Evolutionary conservation across 2,113 vertebrate species (phyloP).

Genomic region (Cyphotilapia sp.): DNA sequence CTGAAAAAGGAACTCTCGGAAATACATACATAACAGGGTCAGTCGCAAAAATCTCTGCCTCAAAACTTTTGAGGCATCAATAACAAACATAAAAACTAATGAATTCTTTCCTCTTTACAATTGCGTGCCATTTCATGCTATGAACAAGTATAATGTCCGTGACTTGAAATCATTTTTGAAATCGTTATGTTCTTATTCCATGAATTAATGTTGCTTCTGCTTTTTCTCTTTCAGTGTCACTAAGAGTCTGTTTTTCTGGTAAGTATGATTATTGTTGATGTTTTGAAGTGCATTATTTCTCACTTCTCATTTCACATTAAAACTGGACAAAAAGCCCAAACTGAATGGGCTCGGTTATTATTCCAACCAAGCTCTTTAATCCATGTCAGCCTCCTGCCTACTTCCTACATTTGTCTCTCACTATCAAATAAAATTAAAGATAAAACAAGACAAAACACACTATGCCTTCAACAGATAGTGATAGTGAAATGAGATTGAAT

Average conservation of each 20-base stretch:
- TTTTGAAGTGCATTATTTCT: not conserved
- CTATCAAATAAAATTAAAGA: not conserved
- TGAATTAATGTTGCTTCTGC: not conserved
- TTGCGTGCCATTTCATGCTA: not conserved
- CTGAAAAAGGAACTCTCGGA: not conserved
- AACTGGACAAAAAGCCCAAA: not conserved
- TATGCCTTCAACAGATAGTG: not conserved
- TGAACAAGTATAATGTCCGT: not conserved
- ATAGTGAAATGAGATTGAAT: not conserved
- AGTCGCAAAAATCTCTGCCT: not conserved
- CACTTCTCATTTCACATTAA: not conserved
- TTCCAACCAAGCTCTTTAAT: not conserved
- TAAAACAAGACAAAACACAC: not conserved
- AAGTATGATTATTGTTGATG: not conserved
- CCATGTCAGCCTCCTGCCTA: not conserved
- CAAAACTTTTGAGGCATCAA: not conserved
- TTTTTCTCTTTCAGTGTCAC: conserved; percentile 46
- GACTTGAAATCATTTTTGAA: not conserved
- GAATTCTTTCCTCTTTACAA: not conserved
- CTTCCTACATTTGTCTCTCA: not conserved
- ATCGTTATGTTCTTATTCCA: not conserved
- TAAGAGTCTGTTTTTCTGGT: conserved; percentile 54
- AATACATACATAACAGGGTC: not conserved
- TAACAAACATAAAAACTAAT: not conserved
- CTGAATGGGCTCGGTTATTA: not conserved